These are phyloP conservation scores for Grallaria varia DNA, from an alignment of 2,113 vertebrate species.

Conservation along the genomic window DNA sequence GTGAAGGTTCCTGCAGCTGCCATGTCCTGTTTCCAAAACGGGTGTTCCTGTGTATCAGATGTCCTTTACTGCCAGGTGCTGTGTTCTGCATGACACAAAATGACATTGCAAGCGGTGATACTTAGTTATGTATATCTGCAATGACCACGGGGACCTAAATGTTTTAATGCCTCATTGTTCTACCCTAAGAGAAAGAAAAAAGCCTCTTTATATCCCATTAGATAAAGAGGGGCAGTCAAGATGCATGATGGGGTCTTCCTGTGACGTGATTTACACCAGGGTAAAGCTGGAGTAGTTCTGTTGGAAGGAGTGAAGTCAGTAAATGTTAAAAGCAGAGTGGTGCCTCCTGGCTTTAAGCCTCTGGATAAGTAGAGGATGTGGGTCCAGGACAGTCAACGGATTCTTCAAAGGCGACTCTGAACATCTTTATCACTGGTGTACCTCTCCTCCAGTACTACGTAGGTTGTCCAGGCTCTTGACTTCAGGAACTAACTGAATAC, in stretches of 20 bases:
- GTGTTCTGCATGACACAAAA: not conserved
- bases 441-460: not conserved
- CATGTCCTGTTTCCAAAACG: not conserved
- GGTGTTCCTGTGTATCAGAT: not conserved
- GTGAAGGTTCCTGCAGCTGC: not conserved
- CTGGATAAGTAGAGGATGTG: not conserved
- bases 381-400: not conserved
- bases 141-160: not conserved
- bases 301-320: not conserved
- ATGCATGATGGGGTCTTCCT: not conserved
- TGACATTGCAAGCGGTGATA: not conserved
- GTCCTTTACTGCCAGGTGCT: not conserved
- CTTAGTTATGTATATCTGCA: not conserved
- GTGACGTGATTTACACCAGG: not conserved
- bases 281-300: not conserved
- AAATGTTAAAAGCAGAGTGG: not conserved
- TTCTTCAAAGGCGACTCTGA: not conserved
- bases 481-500: not conserved
- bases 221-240: not conserved
- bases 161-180: not conserved
- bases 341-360: not conserved
- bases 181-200: not conserved
- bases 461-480: not conserved
- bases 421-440: not conserved
- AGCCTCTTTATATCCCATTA: not conserved